phyloP scores from a whole-genome alignment of 2,888 invertebrate species.

The Tinea pellionella region DNA sequence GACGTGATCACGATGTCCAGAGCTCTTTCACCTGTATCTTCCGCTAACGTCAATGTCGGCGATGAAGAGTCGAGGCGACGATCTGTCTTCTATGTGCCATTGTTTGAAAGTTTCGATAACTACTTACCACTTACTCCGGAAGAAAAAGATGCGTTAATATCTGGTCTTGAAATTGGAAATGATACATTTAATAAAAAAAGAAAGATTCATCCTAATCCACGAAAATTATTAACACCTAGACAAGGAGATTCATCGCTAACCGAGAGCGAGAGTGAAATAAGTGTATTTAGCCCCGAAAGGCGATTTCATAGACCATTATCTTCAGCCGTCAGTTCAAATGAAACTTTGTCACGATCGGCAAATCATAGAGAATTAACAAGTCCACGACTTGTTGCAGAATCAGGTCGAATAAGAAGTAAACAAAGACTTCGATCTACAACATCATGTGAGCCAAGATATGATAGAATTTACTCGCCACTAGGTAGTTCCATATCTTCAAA shows the following conservation, averaged over 20 bases:
- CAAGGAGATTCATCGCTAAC: conserved; percentile 52
- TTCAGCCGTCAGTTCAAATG: conserved; percentile 55
- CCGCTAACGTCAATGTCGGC: conserved; percentile 39
- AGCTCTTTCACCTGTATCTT: conserved; percentile 27
- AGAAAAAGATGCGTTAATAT: conserved; percentile 57
- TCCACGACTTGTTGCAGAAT: conserved; percentile 51
- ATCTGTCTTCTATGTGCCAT: conserved; percentile 81
- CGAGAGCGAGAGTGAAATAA: conserved; percentile 59
- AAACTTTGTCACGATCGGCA: conserved; percentile 47
- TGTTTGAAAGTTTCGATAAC: conserved; percentile 72
- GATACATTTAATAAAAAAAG: conserved; percentile 38
- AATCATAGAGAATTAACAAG: conserved; percentile 47
- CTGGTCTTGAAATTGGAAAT: conserved; percentile 37
- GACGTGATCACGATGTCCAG: conserved; percentile 45
- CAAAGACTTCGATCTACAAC: conserved; percentile 54
- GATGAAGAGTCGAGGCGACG: conserved; percentile 70
- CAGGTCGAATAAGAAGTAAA: conserved; percentile 40
- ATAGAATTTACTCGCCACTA: conserved; percentile 56
- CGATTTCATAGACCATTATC: conserved; percentile 52
- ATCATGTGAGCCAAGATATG: conserved; percentile 57
- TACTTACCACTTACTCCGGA: conserved; percentile 65
- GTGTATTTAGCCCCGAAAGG: conserved; percentile 48
- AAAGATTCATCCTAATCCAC: conserved; percentile 37
- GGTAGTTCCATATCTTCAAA: conserved; percentile 47
- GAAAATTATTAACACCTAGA: conserved; percentile 37